These are phyloP conservation scores for Druon quercuslanigerum DNA, from an alignment of 1,140 invertebrate genomes.

Conservation along the genomic window DNA sequence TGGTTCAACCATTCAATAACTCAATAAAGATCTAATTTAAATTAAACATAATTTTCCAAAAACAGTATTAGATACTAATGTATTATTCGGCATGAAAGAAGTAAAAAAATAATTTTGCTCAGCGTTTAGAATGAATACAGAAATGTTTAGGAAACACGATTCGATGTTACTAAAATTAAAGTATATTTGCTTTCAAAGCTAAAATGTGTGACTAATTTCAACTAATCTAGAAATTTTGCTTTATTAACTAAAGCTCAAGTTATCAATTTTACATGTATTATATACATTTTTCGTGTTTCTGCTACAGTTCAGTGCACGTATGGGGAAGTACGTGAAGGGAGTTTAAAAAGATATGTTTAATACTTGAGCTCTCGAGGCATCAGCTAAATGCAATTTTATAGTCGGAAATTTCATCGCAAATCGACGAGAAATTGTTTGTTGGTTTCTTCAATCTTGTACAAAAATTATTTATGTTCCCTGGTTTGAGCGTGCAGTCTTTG, in stretches of 20 bases:
- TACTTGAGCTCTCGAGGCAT: slow-evolving; percentile 25
- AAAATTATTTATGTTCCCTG: slow-evolving; percentile 30
- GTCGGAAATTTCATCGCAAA: slow-evolving; percentile 11
- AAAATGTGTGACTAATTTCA: too few relatives aligned
- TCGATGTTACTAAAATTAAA: too few relatives aligned
- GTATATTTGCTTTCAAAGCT: too few relatives aligned
- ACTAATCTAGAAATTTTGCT: not conserved
- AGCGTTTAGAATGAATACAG: too few relatives aligned
- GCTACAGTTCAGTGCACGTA: not conserved
- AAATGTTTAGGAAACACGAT: too few relatives aligned
- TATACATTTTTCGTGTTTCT: too few relatives aligned
- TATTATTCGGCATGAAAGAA: too few relatives aligned
- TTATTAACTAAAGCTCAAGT: not conserved
- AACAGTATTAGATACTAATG: too few relatives aligned
- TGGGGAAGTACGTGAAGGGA: not conserved
- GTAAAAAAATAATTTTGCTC: too few relatives aligned
- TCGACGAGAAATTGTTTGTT: slow-evolving; percentile 17
- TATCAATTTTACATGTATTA: not conserved
- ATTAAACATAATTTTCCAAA: too few relatives aligned
- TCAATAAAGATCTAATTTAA: too few relatives aligned
- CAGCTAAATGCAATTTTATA: slow-evolving; percentile 29
- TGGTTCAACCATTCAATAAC: too few relatives aligned
- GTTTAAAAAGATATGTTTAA: slow-evolving; percentile 19
- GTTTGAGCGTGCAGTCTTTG: slow-evolving; percentile 29
- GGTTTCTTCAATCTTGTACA: slow-evolving; percentile 2